Percentiles rank a stretch among this genome's conserved stretches.
phyloP scores from a whole-genome alignment of 2,797 vertebrate genomes.

The Thaleichthys pacificus region DNA sequence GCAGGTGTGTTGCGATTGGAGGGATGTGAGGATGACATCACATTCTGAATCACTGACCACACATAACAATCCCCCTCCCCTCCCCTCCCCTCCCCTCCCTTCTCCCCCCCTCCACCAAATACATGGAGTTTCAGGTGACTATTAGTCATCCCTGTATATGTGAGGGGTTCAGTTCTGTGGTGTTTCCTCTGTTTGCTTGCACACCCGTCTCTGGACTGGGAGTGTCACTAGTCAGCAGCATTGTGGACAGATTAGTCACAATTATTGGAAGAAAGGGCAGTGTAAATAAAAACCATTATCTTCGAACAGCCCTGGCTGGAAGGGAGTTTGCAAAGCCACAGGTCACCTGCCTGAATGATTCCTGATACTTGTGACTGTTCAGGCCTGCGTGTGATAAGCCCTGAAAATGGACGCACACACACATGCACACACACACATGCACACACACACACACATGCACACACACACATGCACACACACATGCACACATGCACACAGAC shows the following conservation, averaged over 20 bases:
- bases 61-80: not conserved
- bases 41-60: not conserved
- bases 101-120: not conserved
- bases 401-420: conserved; percentile 10
- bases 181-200: not conserved
- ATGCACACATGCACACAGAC: conserved; percentile 1
- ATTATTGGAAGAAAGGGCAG: conserved; percentile 21
- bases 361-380: conserved; percentile 8
- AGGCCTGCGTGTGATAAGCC: conserved; percentile 12
- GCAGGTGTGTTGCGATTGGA: not conserved
- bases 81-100: too few species aligned
- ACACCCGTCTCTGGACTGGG: conserved; percentile 7
- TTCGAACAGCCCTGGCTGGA: not conserved
- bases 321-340: not conserved
- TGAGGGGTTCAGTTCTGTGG: not conserved
- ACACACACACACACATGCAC: not conserved
- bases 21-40: not conserved
- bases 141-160: not conserved
- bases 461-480: too few species aligned
- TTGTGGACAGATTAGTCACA: conserved; percentile 26
- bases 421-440: not conserved
- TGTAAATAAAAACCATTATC: conserved; percentile 12
- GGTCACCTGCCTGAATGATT: not conserved
- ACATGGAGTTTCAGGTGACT: not conserved
- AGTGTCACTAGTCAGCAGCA: conserved; percentile 3